Evolutionary conservation across 1,140 invertebrate species (phyloP), one percentile per base, ranked within the genome.

Genomic region (Pinna nobilis): DNA sequence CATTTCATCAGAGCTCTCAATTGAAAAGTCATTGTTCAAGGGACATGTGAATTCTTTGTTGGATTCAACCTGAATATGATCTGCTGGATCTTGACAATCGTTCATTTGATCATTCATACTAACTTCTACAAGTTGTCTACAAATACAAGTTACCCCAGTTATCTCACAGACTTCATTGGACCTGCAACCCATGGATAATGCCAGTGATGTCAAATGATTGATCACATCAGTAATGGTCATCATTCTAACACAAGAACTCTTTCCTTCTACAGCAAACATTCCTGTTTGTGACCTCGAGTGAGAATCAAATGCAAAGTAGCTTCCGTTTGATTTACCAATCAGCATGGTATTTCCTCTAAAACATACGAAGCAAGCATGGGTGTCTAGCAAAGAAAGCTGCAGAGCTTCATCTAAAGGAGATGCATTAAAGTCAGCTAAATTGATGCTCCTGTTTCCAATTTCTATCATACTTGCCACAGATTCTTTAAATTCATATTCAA

Each of bases 311-410:
- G 47, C 25, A 47, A 55, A 68, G 20, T 41, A 44, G 23, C 51
- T 44, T 15, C 37, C 25, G 9, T 59, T 20, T 41, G 51, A 33
- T 57, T 9, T 55, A n/a, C 51, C 51, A 28, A 47, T 59, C 6
- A 41, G 15, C n/a, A 20, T 7, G 44, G 66, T 68, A 20, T 30
- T 37, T 30, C 53, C 66, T 33, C 7, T 32, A 28, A 68, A 51
- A 44, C 66, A 68, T 15, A 68, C 53, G 47, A 68, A 68, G 32
- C 51, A 55, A 23, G 35, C 53, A 68, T 55, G 35, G 30, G 50
- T 30, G n/a, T 59, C 39, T 13, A 39, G 11, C 18, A 59, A 39
- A 15, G 66, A 23, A n/a, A 55, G 35, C 32, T 41, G 50, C 1
- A 68, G 35, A 39, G 66, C 66, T 13, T 53, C 7, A 2, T 53